phyloP scores from a whole-genome alignment of 2,888 invertebrate genomes.

The Drosophila paracracens region DNA sequence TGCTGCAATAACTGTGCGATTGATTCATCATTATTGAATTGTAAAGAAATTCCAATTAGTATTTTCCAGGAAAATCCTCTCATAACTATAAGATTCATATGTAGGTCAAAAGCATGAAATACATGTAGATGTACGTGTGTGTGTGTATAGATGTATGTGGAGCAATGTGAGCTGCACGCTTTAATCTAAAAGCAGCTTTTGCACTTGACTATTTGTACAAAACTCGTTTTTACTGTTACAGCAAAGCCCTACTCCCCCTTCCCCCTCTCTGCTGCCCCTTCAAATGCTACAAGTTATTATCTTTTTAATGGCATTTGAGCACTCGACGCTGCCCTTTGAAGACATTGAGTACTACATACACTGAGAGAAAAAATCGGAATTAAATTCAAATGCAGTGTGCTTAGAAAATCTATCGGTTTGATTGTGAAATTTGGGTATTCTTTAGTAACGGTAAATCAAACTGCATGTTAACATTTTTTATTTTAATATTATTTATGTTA shows the following conservation, averaged over 20 bases:
- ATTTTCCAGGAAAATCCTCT: background rate
- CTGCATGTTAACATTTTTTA: background rate
- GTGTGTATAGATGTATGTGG: slow-evolving; percentile 1
- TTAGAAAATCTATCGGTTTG: background rate
- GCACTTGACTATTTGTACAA: background rate
- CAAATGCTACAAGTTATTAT: slow-evolving; percentile 10
- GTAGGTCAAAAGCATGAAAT: background rate
- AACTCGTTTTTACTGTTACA: background rate
- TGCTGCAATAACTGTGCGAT: background rate
- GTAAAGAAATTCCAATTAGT: background rate
- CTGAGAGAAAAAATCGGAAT: background rate
- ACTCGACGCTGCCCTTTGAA: slow-evolving; percentile 8
- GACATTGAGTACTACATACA: background rate
- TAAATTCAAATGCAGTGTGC: background rate
- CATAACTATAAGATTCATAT: background rate
- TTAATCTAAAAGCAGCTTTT: background rate
- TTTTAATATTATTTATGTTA: background rate
- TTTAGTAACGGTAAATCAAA: background rate
- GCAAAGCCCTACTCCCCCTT: background rate
- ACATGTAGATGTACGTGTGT: background rate
- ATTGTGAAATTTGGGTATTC: background rate
- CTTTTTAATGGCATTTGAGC: slow-evolving; percentile 18
- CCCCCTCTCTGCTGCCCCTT: background rate
- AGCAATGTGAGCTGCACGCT: background rate
- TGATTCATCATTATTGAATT: background rate